Evolutionary conservation across 2,113 vertebrate genomes (phyloP).

Genomic region (Sigmodon hispidus): DNA sequence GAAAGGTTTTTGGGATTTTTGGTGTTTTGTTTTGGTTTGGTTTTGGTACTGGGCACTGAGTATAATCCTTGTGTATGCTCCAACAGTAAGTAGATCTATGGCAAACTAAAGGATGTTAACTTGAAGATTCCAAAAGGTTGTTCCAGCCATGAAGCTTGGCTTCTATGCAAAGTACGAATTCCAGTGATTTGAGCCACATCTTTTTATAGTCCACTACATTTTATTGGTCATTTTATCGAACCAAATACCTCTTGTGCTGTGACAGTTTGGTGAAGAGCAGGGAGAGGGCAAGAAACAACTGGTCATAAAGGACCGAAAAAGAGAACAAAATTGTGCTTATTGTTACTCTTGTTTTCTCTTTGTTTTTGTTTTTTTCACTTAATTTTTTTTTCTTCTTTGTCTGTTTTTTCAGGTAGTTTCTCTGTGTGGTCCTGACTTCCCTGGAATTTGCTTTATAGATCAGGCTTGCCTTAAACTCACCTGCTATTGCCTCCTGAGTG

Average conservation of each 20-base stretch:
- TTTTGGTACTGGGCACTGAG: background rate
- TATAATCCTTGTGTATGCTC: background rate
- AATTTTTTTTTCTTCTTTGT: background rate
- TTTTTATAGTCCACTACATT: slow-evolving; percentile 2
- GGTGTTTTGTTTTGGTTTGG: too few relatives aligned
- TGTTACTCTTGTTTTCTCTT: background rate
- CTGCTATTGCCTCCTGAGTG: background rate
- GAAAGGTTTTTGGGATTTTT: background rate
- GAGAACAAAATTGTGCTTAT: background rate
- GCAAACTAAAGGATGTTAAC: slow-evolving; percentile 8
- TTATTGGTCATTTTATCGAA: slow-evolving; percentile 29
- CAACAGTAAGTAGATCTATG: background rate
- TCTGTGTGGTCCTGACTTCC: background rate
- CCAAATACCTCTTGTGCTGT: background rate
- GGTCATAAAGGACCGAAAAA: background rate
- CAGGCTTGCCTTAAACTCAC: background rate
- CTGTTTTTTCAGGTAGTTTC: background rate
- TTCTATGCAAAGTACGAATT: slow-evolving; percentile 1
- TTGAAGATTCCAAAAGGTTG: background rate
- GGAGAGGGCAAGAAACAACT: background rate
- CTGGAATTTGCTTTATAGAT: background rate
- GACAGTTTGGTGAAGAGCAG: background rate
- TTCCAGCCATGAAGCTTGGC: background rate
- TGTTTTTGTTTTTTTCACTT: background rate
- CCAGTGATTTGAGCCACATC: background rate